Percentiles rank a stretch among this genome's conserved stretches.
phyloP scores from a whole-genome alignment of 1,140 invertebrate genomes.

The Nephila pilipes region DNA sequence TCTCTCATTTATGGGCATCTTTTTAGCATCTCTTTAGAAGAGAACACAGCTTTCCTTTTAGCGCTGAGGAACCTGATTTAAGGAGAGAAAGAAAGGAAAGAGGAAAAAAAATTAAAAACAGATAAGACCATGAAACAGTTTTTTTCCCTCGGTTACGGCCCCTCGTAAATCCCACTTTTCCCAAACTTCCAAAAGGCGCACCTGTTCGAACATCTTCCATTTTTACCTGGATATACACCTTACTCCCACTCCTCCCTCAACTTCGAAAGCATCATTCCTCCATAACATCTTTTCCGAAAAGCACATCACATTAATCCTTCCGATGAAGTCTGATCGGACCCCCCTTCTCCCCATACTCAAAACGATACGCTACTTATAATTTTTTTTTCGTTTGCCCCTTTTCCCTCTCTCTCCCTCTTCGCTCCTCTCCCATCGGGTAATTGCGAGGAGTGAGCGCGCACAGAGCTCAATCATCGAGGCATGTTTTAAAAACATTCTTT shows the following conservation, averaged over 20 bases:
- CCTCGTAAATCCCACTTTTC: slow-evolving; percentile 24
- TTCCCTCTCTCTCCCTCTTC: background rate
- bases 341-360: background rate
- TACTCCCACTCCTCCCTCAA: background rate
- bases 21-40: slow-evolving; percentile 11
- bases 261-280: background rate
- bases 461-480: slow-evolving; percentile 49
- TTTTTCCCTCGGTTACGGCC: background rate
- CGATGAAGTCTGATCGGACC: slow-evolving; percentile 43
- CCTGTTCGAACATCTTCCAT: slow-evolving; percentile 11
- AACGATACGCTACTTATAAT: slow-evolving; percentile 31
- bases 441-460: background rate
- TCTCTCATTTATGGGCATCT: background rate
- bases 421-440: slow-evolving; percentile 3
- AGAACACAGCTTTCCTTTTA: slow-evolving; percentile 15
- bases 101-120: slow-evolving; percentile 29
- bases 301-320: slow-evolving; percentile 31
- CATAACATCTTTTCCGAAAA: slow-evolving; percentile 11
- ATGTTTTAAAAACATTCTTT: slow-evolving; percentile 65
- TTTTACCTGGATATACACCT: background rate
- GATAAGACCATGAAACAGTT: background rate
- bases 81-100: background rate
- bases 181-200: slow-evolving; percentile 3
- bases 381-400: background rate
- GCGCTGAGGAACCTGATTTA: background rate